Evolutionary conservation across 2,113 vertebrate genomes (phyloP).

Genomic region (Triplophysa dalaica): DNA sequence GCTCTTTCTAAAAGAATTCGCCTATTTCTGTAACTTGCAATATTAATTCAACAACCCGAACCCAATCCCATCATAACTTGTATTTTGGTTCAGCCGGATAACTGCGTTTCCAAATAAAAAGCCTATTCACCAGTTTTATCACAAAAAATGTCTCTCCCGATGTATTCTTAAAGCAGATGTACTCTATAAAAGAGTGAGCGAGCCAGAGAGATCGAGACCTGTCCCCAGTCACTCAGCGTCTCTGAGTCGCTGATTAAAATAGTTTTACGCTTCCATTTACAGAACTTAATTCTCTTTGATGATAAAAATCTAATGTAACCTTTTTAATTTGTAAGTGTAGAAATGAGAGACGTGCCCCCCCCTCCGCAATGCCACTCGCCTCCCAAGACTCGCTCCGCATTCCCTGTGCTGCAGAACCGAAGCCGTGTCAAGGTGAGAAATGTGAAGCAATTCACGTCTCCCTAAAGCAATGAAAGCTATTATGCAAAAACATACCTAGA

Average conservation of each 20-base stretch:
- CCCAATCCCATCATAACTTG: background rate
- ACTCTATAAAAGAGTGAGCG: background rate
- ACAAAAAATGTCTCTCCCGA: background rate
- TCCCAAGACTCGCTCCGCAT: background rate
- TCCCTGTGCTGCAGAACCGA: background rate
- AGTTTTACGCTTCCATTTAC: constrained; percentile 57
- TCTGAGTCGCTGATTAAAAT: constrained; percentile 52
- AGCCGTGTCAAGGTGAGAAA: constrained; percentile 44
- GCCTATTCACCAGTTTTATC: background rate
- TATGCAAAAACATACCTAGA: constrained; percentile 48
- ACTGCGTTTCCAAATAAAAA: background rate
- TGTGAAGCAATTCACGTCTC: constrained; percentile 40
- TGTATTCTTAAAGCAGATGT: background rate
- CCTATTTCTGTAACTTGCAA: too few relatives aligned
- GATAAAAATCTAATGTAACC: constrained; percentile 59
- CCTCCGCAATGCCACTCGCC: background rate
- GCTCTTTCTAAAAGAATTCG: too few relatives aligned
- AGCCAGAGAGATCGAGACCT: constrained; percentile 8
- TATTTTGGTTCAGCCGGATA: background rate
- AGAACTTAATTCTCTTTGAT: constrained; percentile 61
- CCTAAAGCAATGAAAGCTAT: constrained; percentile 53
- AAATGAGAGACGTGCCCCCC: constrained; percentile 19
- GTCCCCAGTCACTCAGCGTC: background rate
- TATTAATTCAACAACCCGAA: too few relatives aligned
- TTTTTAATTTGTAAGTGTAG: constrained; percentile 47